Base-by-base conservation (phyloP, 2,797 vertebrate genomes). In the Rhinichthys osculus region DNA sequence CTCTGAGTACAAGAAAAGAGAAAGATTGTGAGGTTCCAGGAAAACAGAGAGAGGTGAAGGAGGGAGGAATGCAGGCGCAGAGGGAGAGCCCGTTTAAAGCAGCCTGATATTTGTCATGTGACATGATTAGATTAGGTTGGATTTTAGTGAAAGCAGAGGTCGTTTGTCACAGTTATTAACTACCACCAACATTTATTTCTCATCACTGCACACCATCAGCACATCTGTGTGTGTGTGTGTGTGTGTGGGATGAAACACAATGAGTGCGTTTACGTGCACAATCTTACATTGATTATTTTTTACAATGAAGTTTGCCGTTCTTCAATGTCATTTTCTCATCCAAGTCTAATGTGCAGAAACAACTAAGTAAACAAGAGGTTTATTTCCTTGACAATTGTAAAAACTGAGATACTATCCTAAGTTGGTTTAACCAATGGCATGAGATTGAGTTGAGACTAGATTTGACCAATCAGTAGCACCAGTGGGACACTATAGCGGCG, bases 141-240 rank as follows among this genome's bases (percentile, higher is more conserved):
- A 72, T 81, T 81, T 85, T 84, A 88, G 79, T 84, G 84, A 87
- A 88, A 88, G 85, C 82, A 86, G 85, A 71, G 83, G 47, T 88
- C 86, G 64, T 92, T 91, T 87, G 89, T 92, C 91, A 91, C 79
- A 5, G 72, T 89, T 91, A 91, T 89, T 89, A 91, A 91, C 87
- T 83, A 35, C 85, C 66, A 59, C 83, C 40, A 80, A 70, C 77
- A 72, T 52, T 27, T 16, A 85, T 85, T 73, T 72, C 76, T 90
- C 85, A 82, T 89, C 82, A 84, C 79, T 64, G 66, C 83, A 80
- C 84, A 82, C 81, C 83, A 85, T 82, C 81, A 72, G 30, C 77
- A 35, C 50, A 19, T 85, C 72, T 52, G 27, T 27, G 27, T 27
- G 27, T 27, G 27, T 27, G 27, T 27, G 83, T 33, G 83, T 66